Percentiles rank a stretch among this genome's conserved stretches.
Conservation (phyloP, 2,888 invertebrate genomes). For the Ligdia adustata region DNA sequence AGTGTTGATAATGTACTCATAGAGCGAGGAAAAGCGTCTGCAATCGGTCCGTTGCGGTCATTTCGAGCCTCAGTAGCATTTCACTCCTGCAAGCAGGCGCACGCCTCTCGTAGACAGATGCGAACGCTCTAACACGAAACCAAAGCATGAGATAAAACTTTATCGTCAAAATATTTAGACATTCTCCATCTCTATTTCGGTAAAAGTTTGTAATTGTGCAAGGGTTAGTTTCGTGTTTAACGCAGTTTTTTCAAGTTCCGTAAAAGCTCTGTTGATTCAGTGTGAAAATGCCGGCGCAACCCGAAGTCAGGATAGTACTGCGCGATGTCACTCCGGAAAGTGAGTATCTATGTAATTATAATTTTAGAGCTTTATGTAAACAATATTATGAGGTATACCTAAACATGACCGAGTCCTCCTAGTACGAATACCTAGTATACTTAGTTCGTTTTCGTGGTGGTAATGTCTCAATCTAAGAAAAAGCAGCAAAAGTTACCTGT, state of each 20-base stretch:
- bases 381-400: no score
- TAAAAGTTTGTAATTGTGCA: neutral
- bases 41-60: neutral
- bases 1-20: slow-evolving; percentile 10
- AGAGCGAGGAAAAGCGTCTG: slow-evolving; percentile 7
- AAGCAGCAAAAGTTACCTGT: no score
- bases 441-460: no score
- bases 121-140: slow-evolving; percentile 16
- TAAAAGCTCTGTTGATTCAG: slow-evolving; percentile 23
- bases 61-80: slow-evolving; percentile 36
- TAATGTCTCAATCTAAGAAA: no score
- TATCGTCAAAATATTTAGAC: slow-evolving; percentile 8
- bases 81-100: slow-evolving; percentile 36
- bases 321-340: slow-evolving; percentile 74
- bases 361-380: no score
- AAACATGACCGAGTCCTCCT: no score
- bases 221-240: slow-evolving; percentile 5
- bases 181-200: slow-evolving; percentile 1
- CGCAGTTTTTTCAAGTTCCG: slow-evolving; percentile 27
- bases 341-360: slow-evolving; percentile 49
- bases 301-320: slow-evolving; percentile 61
- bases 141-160: slow-evolving; percentile 47
- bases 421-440: no score
- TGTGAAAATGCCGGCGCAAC: slow-evolving; percentile 70
- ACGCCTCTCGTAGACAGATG: slow-evolving; percentile 30